Evolutionary conservation across 2,113 vertebrate genomes (phyloP).

Genomic region (Mus pahari): DNA sequence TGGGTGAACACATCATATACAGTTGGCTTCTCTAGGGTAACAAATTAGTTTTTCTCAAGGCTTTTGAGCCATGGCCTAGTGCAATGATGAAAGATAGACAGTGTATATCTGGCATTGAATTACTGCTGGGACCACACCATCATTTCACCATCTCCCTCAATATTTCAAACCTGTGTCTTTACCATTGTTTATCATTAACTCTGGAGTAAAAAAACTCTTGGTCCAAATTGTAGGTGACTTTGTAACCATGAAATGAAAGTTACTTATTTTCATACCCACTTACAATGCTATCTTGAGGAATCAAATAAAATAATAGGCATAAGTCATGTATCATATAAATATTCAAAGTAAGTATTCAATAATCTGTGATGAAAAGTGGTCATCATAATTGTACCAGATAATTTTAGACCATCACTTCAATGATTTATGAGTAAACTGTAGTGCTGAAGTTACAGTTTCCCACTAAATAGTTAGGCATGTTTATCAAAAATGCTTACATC

Average conservation of each 20-base stretch:
- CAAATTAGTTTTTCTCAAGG: background rate
- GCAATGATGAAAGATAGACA: background rate
- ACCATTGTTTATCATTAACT: background rate
- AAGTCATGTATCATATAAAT: slow-evolving; percentile 7
- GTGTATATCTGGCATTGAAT: background rate
- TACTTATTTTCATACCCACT: background rate
- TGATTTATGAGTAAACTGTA: background rate
- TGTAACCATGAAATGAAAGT: background rate
- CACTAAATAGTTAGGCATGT: background rate
- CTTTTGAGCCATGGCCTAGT: background rate
- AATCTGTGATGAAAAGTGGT: background rate
- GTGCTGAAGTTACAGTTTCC: background rate
- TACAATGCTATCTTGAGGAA: background rate
- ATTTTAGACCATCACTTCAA: background rate
- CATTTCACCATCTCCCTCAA: background rate
- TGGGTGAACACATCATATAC: background rate
- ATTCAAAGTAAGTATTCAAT: background rate
- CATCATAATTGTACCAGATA: background rate
- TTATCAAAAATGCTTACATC: slow-evolving; percentile 47
- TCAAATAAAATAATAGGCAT: background rate
- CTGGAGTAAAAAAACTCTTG: background rate
- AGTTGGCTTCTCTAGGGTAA: background rate
- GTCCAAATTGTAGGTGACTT: background rate
- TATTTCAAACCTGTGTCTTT: background rate
- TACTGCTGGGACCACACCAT: background rate